Evolutionary conservation across 2,113 vertebrate genomes (phyloP).

Genomic region (Nipponia nippon): DNA sequence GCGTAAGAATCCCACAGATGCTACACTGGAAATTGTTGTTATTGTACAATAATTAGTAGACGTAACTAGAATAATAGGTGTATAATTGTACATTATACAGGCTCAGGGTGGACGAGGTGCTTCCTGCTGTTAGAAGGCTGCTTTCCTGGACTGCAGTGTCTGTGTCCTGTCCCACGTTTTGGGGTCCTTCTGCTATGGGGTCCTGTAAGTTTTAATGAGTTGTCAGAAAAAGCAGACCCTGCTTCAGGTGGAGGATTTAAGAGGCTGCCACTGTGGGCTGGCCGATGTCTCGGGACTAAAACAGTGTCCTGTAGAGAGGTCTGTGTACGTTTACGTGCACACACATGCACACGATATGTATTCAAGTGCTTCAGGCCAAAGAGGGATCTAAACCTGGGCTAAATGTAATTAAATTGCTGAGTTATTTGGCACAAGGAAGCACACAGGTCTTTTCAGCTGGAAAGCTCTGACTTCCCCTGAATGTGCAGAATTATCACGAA

Average conservation of each 20-base stretch:
- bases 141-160: not conserved
- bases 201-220: not conserved
- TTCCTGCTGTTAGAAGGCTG: not conserved
- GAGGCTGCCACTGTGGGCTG: not conserved
- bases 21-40: not conserved
- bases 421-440: not conserved
- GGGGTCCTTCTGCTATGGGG: not conserved
- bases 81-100: not conserved
- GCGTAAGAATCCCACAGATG: not conserved
- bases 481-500: not conserved
- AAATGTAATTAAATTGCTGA: not conserved
- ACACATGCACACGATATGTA: accelerated
- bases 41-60: not conserved
- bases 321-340: not conserved
- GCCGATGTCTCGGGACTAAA: not conserved
- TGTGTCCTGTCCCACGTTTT: not conserved
- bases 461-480: not conserved
- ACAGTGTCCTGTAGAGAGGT: not conserved
- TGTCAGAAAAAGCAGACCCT: not conserved
- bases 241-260: not conserved
- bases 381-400: not conserved
- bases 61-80: not conserved
- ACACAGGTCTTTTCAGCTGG: not conserved
- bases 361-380: not conserved
- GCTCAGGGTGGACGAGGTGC: not conserved